A percentile compares a stretch with the other conserved stretches of the same genome.
These are phyloP conservation scores for Lagopus leucura DNA, from an alignment of 2,113 vertebrate genomes.

Conservation along the genomic window DNA sequence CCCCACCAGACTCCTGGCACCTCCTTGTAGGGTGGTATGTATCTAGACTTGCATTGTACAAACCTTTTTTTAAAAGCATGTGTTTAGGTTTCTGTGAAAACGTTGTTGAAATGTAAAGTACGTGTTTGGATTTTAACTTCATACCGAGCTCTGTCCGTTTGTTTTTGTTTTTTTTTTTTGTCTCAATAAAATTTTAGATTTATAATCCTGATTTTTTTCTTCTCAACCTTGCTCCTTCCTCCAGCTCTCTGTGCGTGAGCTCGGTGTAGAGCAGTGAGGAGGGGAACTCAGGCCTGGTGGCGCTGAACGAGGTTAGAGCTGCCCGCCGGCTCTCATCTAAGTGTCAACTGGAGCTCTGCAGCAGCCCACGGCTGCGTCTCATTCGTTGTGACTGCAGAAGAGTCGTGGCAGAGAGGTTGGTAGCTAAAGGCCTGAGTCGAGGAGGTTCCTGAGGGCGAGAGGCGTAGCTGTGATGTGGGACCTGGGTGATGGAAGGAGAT, in stretches of 20 bases:
- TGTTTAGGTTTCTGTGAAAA: slow-evolving; percentile 81
- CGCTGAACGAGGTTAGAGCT: background rate
- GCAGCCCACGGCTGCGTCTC: background rate
- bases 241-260: background rate
- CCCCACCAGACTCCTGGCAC: slow-evolving; percentile 48
- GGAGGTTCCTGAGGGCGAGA: background rate
- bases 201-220: slow-evolving; percentile 76
- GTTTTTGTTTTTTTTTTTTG: slow-evolving; percentile 19
- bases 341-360: background rate
- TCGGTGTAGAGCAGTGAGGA: background rate
- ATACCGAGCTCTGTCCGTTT: slow-evolving; percentile 73
- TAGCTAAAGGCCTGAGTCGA: background rate
- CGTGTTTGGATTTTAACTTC: slow-evolving; percentile 77
- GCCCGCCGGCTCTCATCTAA: background rate
- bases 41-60: slow-evolving; percentile 71
- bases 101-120: slow-evolving; percentile 80
- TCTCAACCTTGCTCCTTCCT: background rate
- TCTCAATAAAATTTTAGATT: slow-evolving; percentile 89
- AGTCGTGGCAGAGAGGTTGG: background rate
- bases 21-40: slow-evolving; percentile 51
- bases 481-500: background rate
- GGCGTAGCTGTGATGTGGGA: background rate
- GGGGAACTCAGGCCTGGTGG: background rate
- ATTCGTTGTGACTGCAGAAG: background rate
- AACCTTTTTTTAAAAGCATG: slow-evolving; percentile 77